phyloP scores from a whole-genome alignment of 1,140 invertebrate species.

The Homalodisca vitripennis region DNA sequence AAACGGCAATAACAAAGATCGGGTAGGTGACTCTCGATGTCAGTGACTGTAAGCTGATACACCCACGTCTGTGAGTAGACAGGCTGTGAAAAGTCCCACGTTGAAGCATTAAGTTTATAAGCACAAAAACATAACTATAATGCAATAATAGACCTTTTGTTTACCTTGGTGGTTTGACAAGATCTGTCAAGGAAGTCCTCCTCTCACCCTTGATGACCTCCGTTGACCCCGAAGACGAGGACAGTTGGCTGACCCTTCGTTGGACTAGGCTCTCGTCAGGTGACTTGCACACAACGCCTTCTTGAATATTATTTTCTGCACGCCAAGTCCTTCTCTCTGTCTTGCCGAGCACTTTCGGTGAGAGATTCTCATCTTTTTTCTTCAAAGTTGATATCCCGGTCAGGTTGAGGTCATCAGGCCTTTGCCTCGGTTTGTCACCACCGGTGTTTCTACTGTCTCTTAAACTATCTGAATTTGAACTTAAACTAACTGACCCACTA shows the following conservation, averaged over 20 bases:
- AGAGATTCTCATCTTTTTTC: constrained; percentile 10
- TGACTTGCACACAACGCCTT: neutral
- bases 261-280: constrained; percentile 32
- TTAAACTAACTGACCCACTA: constrained; percentile 12
- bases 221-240: constrained; percentile 3
- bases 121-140: neutral
- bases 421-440: neutral
- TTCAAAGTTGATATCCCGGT: neutral
- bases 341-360: neutral
- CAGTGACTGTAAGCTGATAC: neutral
- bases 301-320: too few relatives aligned
- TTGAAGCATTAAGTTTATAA: neutral
- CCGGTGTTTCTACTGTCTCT: neutral
- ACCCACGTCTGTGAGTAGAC: neutral
- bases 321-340: constrained; percentile 13
- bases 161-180: constrained; percentile 30
- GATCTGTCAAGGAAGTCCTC: constrained; percentile 31
- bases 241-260: constrained; percentile 36
- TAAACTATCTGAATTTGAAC: neutral
- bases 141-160: too few relatives aligned
- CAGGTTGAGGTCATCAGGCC: constrained; percentile 21
- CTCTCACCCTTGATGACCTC: neutral
- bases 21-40: too few relatives aligned
- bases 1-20: too few relatives aligned
- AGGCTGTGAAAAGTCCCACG: neutral